phyloP scores from a whole-genome alignment of 2,113 vertebrate genomes.

The Ammodytes marinus region DNA sequence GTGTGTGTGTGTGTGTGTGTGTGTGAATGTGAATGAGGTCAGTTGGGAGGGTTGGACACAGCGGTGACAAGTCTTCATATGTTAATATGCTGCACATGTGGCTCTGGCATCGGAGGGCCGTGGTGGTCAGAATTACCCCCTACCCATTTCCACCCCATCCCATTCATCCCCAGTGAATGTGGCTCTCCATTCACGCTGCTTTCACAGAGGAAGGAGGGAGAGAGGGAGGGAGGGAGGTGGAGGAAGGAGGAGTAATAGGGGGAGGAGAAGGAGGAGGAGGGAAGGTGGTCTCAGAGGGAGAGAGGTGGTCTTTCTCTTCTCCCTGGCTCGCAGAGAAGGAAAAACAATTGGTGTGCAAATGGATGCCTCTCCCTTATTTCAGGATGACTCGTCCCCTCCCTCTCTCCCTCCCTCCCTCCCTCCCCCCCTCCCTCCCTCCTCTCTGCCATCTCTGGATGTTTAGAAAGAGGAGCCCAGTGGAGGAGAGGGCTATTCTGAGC shows the following conservation, averaged over 20 bases:
- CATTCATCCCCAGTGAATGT: constrained; percentile 82
- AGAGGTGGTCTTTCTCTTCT: constrained; percentile 82
- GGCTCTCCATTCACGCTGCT: constrained; percentile 83
- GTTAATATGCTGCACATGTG: constrained; percentile 86
- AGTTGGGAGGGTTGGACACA: constrained; percentile 73
- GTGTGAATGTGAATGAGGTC: constrained; percentile 71
- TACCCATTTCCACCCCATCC: constrained; percentile 81
- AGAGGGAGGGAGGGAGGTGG: constrained; percentile 42
- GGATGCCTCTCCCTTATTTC: constrained; percentile 80
- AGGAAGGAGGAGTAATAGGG: constrained; percentile 34
- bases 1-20: constrained; percentile 35
- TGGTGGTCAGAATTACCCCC: constrained; percentile 80
- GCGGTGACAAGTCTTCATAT: constrained; percentile 84
- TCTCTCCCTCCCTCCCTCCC: constrained; percentile 36
- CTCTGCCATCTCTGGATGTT: constrained; percentile 57
- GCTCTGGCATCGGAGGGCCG: constrained; percentile 74
- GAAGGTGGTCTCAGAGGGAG: constrained; percentile 73
- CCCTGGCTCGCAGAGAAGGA: constrained; percentile 78
- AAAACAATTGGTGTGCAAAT: constrained; percentile 89
- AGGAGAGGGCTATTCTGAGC: constrained; percentile 48
- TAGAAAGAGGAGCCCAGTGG: constrained; percentile 40
- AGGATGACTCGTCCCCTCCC: constrained; percentile 67
- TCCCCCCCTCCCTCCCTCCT: constrained; percentile 24
- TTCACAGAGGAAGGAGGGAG: constrained; percentile 78
- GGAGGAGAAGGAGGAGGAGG: constrained; percentile 44